Base-by-base conservation (phyloP, 2,113 vertebrate species). In the Aplodontia rufa region DNA sequence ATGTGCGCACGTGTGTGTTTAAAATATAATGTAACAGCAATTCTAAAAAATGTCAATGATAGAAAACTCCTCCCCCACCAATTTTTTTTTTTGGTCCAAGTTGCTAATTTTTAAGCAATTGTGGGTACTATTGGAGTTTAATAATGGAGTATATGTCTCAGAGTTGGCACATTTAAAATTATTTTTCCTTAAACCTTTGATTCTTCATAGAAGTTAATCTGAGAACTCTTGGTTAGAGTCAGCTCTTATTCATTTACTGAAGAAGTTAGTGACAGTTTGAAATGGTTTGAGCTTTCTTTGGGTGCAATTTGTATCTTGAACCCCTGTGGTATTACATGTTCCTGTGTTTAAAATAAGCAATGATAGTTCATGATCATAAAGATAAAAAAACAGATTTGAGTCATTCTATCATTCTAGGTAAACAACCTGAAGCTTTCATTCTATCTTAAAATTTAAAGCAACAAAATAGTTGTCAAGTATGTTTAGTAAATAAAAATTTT, bases 381-480 rank as follows among this genome's bases (percentile, higher is more conserved):
- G n/a, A 40, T 45, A 62, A 83, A 62, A 42, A 94, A 53, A 92
- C n/a, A n/a, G n/a, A 69, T 22, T 47, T 90, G 64, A 90, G 72
- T 89, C 68, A 81, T 26, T 80, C 42, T 85, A 24, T 90, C n/a
- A 75, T 42, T 76, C 42, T 81, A 30, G 20, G 20, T n/a, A n/a
- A 78, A 74, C 7, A 90, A 58, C 62, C 69, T 93, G 49, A 55
- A 80, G 14, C 32, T 87, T 85, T 85, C 42, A 12, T 37, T 87
- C 40, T 78, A 80, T 24, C 94, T 68, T 89, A 79, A 91, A 85
- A 69, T 69, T 49, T 49, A 62, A 93, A 88, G 47, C 37, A 95
- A 58, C 68, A 55, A 93, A 80, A 69, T 10, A 81, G 47, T 9
- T 55, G 9, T 71, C 55, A 75, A 45, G 14, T 80, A 8, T 83